Evolutionary conservation across 2,113 vertebrate species (phyloP).

Genomic region (Chloropsis hardwickii): DNA sequence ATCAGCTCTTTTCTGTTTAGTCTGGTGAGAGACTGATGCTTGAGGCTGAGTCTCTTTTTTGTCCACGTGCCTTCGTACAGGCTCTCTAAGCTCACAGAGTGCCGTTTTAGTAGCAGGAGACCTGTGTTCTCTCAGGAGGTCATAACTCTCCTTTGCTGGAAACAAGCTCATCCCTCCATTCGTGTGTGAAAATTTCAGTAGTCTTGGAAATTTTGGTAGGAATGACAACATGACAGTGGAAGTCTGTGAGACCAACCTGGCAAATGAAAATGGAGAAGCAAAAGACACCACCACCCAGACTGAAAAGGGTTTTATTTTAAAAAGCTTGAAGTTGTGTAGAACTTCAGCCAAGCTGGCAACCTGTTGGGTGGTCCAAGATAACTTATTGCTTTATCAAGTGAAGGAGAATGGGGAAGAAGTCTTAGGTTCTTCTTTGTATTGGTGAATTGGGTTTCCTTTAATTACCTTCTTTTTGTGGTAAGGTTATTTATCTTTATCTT

Average conservation of each 20-base stretch:
- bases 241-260: background rate
- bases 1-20: background rate
- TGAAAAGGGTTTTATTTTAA: background rate
- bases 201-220: background rate
- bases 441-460: background rate
- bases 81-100: background rate
- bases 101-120: background rate
- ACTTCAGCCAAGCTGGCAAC: background rate
- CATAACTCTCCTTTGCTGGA: background rate
- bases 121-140: background rate
- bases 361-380: background rate
- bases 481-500: background rate
- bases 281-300: background rate
- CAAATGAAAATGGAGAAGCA: background rate
- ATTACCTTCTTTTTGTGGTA: background rate
- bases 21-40: background rate
- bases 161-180: background rate
- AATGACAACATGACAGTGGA: background rate
- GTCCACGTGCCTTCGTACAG: accelerated
- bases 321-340: background rate
- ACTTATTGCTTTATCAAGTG: background rate
- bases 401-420: background rate
- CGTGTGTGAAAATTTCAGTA: background rate
- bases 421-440: background rate
- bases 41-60: background rate